Evolutionary conservation across 2,888 invertebrate genomes (phyloP), one percentile per base, ranked within the genome.

Genomic region (Eupithecia exiguata): DNA sequence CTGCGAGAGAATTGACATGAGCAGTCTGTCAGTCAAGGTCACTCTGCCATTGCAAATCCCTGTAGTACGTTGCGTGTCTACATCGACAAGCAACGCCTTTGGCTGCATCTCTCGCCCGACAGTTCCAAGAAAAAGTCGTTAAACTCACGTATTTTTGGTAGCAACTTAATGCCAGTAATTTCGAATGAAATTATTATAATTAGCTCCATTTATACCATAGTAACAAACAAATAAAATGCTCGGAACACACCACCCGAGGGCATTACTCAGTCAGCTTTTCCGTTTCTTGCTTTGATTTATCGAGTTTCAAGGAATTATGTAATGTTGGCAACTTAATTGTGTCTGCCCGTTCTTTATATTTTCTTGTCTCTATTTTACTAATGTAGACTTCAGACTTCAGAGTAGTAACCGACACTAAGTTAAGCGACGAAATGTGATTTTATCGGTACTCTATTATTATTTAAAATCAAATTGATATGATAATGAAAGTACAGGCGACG

Each of bases 121-220:
- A 88, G 84, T 94, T 94, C 94, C 91, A 84, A 91, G 94, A 94
- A 94, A 90, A 92, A 92, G 86, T 94, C 93, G 94, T 94, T 94
- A 93, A 93, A 92, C 90, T 92, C 92, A 92, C 91, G 92, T 94
- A 94, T 93, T 91, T 94, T 94, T 94, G 94, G 94, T 94, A 94
- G 94, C 94, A 92, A 88, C 89, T 90, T 94, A 94, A 94, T 94
- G 91, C 93, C 91, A 91, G 93, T 94, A 91, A 94, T 94, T 93
- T 92, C 84, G 87, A 89, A 87, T 87, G 91, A 93, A 94, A 94
- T 94, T 93, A 94, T 94, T 90, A 94, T 94, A 94, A 94, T 94
- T 92, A 94, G 91, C 86, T 88, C 89, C 90, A 91, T 94, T 94
- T 94, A 92, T 92, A 92, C 88, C 81, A 91, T 90, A 89, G 92